phyloP scores from a whole-genome alignment of 2,113 vertebrate genomes.

The Tyrannus savana region DNA sequence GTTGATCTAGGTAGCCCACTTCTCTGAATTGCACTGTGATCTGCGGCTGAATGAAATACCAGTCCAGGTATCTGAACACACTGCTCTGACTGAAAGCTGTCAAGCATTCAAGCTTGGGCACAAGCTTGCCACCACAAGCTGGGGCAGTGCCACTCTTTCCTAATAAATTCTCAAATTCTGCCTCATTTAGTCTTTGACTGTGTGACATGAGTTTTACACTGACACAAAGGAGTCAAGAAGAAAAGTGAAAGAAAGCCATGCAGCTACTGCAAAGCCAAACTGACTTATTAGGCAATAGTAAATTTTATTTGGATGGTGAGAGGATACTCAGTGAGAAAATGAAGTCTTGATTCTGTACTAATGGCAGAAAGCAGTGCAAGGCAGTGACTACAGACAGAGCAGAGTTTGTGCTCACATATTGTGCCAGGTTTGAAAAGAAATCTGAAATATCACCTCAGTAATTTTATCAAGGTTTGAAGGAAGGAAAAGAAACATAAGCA shows the following conservation, averaged over 20 bases:
- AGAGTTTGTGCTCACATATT: not conserved
- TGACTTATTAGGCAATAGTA: not conserved
- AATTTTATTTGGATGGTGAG: not conserved
- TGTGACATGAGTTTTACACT: not conserved
- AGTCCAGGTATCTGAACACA: not conserved
- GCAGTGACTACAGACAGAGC: not conserved
- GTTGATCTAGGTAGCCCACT: not conserved
- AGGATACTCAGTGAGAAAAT: not conserved
- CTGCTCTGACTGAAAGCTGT: not conserved
- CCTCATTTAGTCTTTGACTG: not conserved
- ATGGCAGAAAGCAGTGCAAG: not conserved
- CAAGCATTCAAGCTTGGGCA: too few species aligned
- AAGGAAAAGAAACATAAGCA: not conserved
- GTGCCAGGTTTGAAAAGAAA: not conserved
- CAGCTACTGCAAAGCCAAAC: not conserved
- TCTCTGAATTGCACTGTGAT: not conserved
- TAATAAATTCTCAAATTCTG: not conserved
- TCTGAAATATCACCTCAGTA: not conserved
- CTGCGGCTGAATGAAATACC: not conserved
- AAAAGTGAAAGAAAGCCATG: not conserved
- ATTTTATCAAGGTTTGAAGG: not conserved
- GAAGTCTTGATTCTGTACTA: not conserved
- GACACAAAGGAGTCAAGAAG: not conserved
- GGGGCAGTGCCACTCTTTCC: not conserved
- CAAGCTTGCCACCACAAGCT: not conserved